phyloP scores from a whole-genome alignment of 2,797 vertebrate species.

The Halcyon chelicuti region DNA sequence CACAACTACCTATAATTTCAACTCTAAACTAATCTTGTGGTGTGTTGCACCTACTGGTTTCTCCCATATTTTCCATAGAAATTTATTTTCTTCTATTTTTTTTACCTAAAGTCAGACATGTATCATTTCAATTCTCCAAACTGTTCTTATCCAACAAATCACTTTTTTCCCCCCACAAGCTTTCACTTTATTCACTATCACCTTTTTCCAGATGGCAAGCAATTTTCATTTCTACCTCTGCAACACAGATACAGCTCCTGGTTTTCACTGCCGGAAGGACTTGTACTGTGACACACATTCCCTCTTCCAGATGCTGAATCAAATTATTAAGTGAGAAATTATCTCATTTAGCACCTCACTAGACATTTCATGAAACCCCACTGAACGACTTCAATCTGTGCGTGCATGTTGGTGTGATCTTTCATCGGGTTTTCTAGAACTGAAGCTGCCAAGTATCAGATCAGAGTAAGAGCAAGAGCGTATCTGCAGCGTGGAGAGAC shows the following conservation, averaged over 20 bases:
- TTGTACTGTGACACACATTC: neutral
- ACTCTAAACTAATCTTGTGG: fast-evolving
- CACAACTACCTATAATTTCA: neutral
- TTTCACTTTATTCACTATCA: neutral
- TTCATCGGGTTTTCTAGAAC: neutral
- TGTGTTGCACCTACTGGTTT: neutral
- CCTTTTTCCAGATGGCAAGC: neutral
- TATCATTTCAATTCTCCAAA: neutral
- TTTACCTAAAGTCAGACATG: neutral
- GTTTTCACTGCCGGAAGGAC: neutral
- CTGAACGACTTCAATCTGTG: neutral
- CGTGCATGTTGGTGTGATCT: neutral
- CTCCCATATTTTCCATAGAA: neutral
- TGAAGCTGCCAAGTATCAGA: neutral
- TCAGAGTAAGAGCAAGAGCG: neutral
- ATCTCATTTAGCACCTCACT: neutral
- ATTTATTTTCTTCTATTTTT: neutral
- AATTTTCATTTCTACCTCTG: neutral
- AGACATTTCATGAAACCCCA: neutral
- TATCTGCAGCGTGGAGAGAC: neutral
- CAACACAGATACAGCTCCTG: fast-evolving
- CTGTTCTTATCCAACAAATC: neutral
- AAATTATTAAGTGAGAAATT: neutral
- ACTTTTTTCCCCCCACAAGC: neutral
- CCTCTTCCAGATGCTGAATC: neutral